Percentiles rank a stretch among this genome's conserved stretches.
Evolutionary conservation across 2,113 vertebrate species (phyloP).

Genomic region (Himantopus leucocephalus): DNA sequence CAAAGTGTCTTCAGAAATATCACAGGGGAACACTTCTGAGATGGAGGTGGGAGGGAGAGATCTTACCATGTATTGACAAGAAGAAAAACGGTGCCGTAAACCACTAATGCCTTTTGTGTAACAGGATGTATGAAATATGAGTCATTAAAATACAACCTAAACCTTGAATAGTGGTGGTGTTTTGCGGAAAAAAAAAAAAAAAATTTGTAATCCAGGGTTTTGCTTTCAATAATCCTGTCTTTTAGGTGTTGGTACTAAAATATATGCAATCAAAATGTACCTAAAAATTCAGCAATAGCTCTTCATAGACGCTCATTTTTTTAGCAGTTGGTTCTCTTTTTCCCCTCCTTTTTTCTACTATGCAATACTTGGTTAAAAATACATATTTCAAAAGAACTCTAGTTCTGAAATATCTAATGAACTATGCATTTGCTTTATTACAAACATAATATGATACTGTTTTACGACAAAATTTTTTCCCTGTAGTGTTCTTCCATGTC

Average conservation of each 20-base stretch:
- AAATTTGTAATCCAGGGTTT: not conserved
- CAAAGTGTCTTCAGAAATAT: not conserved
- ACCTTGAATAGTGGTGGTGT: not conserved
- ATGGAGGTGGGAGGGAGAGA: not conserved
- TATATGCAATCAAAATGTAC: not conserved
- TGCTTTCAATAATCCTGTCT: not conserved
- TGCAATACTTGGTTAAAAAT: not conserved
- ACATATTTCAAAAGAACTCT: not conserved
- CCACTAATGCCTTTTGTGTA: slow-evolving; percentile 11
- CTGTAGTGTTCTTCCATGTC: not conserved
- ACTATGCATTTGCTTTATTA: not conserved
- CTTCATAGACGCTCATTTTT: not conserved
- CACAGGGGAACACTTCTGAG: not conserved
- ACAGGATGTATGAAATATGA: not conserved
- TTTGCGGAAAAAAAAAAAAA: not conserved
- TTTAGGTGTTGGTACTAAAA: not conserved
- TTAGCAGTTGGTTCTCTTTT: not conserved
- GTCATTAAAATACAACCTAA: slow-evolving; percentile 2
- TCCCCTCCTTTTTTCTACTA: not conserved
- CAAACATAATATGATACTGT: not conserved
- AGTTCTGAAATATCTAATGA: not conserved
- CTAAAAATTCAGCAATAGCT: not conserved
- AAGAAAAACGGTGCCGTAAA: not conserved
- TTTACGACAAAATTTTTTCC: not conserved
- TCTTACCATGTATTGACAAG: not conserved